Conservation (phyloP, 2,797 vertebrate species). For the Anomalospiza imberbis region DNA sequence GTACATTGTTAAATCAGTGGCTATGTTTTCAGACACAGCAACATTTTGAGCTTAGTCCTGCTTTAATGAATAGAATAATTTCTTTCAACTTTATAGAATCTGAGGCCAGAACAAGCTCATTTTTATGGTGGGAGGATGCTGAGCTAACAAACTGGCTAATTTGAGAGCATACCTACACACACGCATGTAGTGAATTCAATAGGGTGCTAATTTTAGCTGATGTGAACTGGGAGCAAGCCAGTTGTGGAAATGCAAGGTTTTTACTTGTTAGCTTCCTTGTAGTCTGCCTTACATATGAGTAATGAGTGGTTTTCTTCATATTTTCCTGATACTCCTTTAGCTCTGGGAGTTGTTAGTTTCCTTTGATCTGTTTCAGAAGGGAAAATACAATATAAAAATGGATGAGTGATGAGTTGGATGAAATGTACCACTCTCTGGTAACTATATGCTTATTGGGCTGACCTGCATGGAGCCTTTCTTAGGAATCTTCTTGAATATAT, state of each 20-base stretch:
- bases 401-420: not conserved
- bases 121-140: constrained; percentile 14
- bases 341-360: not conserved
- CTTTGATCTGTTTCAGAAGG: not conserved
- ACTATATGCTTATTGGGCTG: not conserved
- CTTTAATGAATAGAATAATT: not conserved
- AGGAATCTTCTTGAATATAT: not conserved
- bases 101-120: not conserved
- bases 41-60: not conserved
- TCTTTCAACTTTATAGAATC: not conserved
- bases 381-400: not conserved
- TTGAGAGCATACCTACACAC: not conserved
- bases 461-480: not conserved
- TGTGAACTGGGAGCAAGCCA: not conserved
- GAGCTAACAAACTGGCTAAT: constrained; percentile 16
- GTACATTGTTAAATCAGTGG: not conserved
- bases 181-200: not conserved
- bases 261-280: constrained; percentile 14
- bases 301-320: not conserved
- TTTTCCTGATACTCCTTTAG: not conserved
- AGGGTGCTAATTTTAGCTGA: constrained; percentile 39
- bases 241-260: constrained; percentile 4
- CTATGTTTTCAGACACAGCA: not conserved
- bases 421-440: not conserved
- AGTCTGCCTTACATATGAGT: not conserved